Conservation (phyloP, 2,888 invertebrate species). For the Masnerella sp. region DNA sequence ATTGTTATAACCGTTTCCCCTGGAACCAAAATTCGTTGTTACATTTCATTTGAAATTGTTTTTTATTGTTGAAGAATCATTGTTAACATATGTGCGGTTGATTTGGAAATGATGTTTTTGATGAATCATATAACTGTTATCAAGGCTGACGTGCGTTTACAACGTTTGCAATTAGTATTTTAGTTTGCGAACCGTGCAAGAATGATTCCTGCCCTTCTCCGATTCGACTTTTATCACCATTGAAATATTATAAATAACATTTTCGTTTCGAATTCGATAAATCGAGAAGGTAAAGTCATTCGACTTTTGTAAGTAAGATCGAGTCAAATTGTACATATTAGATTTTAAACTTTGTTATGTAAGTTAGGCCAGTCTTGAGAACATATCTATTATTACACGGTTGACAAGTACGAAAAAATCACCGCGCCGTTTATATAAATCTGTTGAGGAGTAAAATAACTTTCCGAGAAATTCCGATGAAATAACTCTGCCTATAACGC, state of each 20-base stretch:
- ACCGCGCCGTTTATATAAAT: neutral
- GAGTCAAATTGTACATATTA: constrained; percentile 55
- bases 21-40: constrained; percentile 47
- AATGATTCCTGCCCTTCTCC: constrained; percentile 27
- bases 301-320: constrained; percentile 44
- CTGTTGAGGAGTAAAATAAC: neutral
- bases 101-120: constrained; percentile 40
- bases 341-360: constrained; percentile 54
- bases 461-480: no score
- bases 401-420: constrained; percentile 4
- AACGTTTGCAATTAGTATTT: constrained; percentile 42
- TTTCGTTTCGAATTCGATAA: neutral
- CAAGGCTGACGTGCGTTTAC: constrained; percentile 50
- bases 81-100: constrained; percentile 39
- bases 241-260: neutral
- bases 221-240: neutral
- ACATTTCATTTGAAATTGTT: constrained; percentile 29
- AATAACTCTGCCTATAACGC: no score
- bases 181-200: constrained; percentile 32
- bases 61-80: constrained; percentile 47
- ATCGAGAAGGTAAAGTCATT: constrained; percentile 38
- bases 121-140: constrained; percentile 52
- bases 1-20: constrained; percentile 30
- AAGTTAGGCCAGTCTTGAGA: constrained; percentile 51
- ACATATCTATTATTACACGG: constrained; percentile 38